phyloP scores from a whole-genome alignment of 2,888 invertebrate genomes.

The Abscondita cerata region DNA sequence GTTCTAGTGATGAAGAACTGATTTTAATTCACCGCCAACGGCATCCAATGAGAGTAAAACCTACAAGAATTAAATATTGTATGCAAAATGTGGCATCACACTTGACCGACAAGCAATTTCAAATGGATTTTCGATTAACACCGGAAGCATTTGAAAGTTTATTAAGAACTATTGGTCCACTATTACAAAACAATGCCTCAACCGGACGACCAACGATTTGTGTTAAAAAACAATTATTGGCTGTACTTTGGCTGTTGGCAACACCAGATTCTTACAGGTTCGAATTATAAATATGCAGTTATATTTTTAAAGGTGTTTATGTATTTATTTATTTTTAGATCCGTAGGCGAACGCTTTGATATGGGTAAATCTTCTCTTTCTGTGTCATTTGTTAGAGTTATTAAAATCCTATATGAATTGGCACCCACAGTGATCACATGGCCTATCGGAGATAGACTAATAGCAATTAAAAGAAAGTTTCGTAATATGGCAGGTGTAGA shows the following conservation, averaged over 20 bases:
- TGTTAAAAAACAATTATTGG: slow-evolving; percentile 2
- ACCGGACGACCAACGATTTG: neutral
- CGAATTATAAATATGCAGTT: neutral
- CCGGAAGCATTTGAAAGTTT: neutral
- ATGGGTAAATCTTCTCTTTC: slow-evolving; percentile 20
- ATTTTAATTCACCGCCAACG: too few relatives aligned
- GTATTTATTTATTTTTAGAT: too few relatives aligned
- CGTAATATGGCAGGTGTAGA: neutral
- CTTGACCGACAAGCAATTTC: neutral
- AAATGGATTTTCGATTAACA: slow-evolving; percentile 2
- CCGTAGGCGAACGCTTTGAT: slow-evolving; percentile 18
- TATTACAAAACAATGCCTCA: neutral
- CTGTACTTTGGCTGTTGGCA: slow-evolving; percentile 10
- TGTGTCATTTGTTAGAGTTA: slow-evolving; percentile 18
- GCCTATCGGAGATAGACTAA: neutral
- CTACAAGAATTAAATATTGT: too few relatives aligned
- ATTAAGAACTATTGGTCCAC: neutral
- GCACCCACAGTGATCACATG: slow-evolving; percentile 2
- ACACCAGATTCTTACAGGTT: slow-evolving; percentile 13
- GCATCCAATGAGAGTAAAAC: too few relatives aligned
- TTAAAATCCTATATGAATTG: slow-evolving; percentile 12
- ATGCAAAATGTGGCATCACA: neutral
- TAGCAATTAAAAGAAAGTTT: neutral
- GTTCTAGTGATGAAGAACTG: too few relatives aligned
- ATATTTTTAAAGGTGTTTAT: too few relatives aligned